A percentile compares a stretch with the other conserved stretches of the same genome.
phyloP scores from a whole-genome alignment of 2,888 invertebrate species.

The Sipha maydis region DNA sequence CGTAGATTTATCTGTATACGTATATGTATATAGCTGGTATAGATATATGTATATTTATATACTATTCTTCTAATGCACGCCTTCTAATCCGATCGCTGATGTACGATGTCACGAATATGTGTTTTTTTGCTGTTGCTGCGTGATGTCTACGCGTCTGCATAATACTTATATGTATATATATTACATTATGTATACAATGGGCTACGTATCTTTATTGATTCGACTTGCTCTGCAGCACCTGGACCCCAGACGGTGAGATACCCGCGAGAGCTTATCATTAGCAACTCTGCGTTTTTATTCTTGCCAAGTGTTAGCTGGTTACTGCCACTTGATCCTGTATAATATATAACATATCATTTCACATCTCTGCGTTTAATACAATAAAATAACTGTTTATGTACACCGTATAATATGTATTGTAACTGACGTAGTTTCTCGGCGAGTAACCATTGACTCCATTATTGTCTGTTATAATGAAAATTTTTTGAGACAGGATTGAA shows the following conservation, averaged over 20 bases:
- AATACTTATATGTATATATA: background rate
- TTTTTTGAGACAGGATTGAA: too few species aligned
- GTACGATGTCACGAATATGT: conserved; percentile 18
- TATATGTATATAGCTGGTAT: background rate
- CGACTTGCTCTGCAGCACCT: background rate
- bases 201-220: background rate
- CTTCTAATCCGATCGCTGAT: conserved; percentile 30
- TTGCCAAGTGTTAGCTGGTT: background rate
- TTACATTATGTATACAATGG: background rate
- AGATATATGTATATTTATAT: background rate
- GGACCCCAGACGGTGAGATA: background rate
- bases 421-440: background rate
- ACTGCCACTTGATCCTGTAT: too few species aligned
- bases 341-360: too few species aligned
- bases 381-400: background rate
- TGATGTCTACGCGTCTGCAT: background rate
- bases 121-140: background rate
- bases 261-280: background rate
- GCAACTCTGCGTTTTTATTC: background rate
- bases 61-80: background rate
- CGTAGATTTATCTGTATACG: background rate
- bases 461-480: too few species aligned
- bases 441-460: too few species aligned
- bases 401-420: background rate
- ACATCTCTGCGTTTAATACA: too few species aligned